Percentiles rank a stretch among this genome's conserved stretches.
Evolutionary conservation across 2,888 invertebrate species (phyloP).

Genomic region (Eudasyphora cyanicolor): DNA sequence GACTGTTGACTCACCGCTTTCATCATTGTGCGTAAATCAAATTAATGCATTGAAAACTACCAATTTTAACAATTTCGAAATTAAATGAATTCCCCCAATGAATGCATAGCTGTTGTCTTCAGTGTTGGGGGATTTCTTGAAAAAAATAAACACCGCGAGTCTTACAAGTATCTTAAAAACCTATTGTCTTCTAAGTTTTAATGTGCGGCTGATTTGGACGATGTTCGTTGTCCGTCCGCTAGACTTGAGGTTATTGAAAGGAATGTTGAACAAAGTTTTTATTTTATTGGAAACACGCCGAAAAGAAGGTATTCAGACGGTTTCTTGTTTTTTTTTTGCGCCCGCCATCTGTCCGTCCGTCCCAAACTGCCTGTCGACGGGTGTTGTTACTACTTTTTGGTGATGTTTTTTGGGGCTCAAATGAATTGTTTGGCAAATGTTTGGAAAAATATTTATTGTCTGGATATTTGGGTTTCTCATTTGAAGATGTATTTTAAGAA

Average conservation of each 20-base stretch:
- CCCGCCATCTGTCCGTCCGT: neutral
- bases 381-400: neutral
- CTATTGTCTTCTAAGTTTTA: constrained; percentile 5
- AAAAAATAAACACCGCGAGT: neutral
- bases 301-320: constrained; percentile 1
- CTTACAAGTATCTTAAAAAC: neutral
- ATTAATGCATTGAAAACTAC: constrained; percentile 48
- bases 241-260: constrained; percentile 17
- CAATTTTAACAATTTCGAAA: constrained; percentile 43
- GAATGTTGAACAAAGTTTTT: constrained; percentile 42
- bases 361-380: neutral
- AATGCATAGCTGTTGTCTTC: constrained; percentile 10
- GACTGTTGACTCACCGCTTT: constrained; percentile 20
- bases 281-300: neutral
- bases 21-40: constrained; percentile 47
- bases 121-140: constrained; percentile 39
- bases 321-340: neutral
- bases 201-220: neutral
- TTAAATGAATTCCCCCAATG: neutral
- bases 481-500: constrained; percentile 17
- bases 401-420: neutral
- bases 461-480: neutral
- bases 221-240: neutral
- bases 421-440: constrained; percentile 49
- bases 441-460: constrained; percentile 25